Conservation (phyloP, 2,113 vertebrate species). For the Synodontis membranacea region DNA sequence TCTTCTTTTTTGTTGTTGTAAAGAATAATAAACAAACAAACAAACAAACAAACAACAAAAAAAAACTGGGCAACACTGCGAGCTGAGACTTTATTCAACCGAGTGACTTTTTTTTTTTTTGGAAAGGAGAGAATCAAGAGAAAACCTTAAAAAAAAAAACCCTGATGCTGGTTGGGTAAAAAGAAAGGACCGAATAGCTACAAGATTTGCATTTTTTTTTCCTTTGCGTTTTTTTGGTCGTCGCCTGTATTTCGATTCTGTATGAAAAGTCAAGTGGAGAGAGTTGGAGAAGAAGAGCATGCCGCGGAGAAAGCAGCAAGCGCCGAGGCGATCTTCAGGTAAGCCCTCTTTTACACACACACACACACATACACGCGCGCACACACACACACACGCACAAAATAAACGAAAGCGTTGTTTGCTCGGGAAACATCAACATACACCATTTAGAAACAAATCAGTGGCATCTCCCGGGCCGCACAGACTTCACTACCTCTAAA, state of each 20-base stretch:
- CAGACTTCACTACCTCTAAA: background rate
- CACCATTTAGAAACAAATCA: background rate
- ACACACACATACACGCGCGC: slow-evolving; percentile 13
- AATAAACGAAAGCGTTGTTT: slow-evolving; percentile 9
- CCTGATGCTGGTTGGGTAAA: background rate
- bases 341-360: slow-evolving; percentile 57
- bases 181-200: slow-evolving; percentile 48
- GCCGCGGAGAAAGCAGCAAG: slow-evolving; percentile 97
- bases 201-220: slow-evolving; percentile 44
- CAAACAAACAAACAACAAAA: too few relatives aligned
- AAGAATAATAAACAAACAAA: too few relatives aligned
- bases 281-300: slow-evolving; percentile 84
- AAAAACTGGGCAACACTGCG: background rate
- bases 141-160: background rate
- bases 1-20: background rate
- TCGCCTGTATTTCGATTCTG: slow-evolving; percentile 72
- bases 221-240: slow-evolving; percentile 62
- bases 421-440: background rate
- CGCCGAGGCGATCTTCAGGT: slow-evolving; percentile 93
- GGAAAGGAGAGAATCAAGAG: background rate
- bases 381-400: slow-evolving; percentile 20
- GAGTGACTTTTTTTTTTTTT: slow-evolving; percentile 47
- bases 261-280: slow-evolving; percentile 87
- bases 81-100: slow-evolving; percentile 27
- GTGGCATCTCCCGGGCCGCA: background rate